Conservation (phyloP, 2,797 vertebrate genomes). For the Acestrorhynchus altus region DNA sequence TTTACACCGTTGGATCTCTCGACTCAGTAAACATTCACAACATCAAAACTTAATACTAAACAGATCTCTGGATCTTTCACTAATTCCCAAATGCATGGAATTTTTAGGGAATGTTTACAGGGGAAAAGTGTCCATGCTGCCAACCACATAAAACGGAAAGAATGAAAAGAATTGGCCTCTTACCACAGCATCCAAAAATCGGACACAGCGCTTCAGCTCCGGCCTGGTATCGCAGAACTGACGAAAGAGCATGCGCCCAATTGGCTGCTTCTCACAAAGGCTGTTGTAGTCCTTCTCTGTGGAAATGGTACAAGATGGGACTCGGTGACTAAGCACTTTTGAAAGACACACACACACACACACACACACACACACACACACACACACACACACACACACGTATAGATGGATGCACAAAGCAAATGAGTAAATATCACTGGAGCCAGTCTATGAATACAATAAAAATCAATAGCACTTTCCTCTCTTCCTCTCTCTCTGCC, state of each 20-base stretch:
- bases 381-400: constrained; percentile 15
- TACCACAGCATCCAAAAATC: constrained; percentile 95
- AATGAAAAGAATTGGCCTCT: constrained; percentile 61
- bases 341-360: background rate
- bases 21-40: background rate
- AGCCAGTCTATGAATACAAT: constrained; percentile 54
- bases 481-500: constrained; percentile 41
- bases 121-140: background rate
- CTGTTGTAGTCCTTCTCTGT: constrained; percentile 93
- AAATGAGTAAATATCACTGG: constrained; percentile 54
- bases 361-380: constrained; percentile 30
- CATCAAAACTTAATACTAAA: background rate
- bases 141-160: background rate
- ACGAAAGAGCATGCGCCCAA: constrained; percentile 89
- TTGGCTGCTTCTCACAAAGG: constrained; percentile 93
- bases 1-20: no score
- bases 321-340: constrained; percentile 40
- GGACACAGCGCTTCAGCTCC: constrained; percentile 87
- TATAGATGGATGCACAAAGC: constrained; percentile 8
- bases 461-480: constrained; percentile 64
- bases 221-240: constrained; percentile 92
- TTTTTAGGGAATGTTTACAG: background rate
- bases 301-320: constrained; percentile 43
- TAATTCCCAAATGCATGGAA: background rate
- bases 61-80: background rate